Evolutionary conservation across 2,797 vertebrate genomes (phyloP).

Genomic region (Champsocephalus esox): DNA sequence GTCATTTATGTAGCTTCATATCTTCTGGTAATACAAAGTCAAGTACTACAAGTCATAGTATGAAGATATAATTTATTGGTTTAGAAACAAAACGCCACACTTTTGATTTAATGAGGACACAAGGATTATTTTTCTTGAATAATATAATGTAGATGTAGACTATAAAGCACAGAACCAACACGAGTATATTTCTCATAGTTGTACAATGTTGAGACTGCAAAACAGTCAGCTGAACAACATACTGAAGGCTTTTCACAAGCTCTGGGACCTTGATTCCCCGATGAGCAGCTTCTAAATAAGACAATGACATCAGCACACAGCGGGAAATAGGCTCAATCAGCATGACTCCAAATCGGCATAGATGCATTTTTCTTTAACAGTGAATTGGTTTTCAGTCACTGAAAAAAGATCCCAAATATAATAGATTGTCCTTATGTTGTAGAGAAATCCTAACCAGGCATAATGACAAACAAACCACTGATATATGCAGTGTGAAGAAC

Average conservation of each 20-base stretch:
- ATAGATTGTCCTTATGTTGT: background rate
- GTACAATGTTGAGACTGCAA: conserved; percentile 13
- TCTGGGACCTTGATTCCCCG: conserved; percentile 42
- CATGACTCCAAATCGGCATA: conserved; percentile 38
- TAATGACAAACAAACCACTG: background rate
- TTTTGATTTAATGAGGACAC: background rate
- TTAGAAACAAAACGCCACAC: background rate
- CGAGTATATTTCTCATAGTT: conserved; percentile 1
- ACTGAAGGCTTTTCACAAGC: conserved; percentile 37
- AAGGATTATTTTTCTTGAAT: background rate
- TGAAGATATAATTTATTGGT: background rate
- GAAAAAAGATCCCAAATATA: background rate
- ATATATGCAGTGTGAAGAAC: conserved; percentile 6
- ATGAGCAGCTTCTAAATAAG: conserved; percentile 53
- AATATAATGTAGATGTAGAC: background rate
- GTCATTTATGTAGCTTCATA: conserved; percentile 11
- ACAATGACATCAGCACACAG: conserved; percentile 55
- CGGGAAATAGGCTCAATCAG: conserved; percentile 56
- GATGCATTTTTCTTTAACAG: conserved; percentile 39
- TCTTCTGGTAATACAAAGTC: conserved; percentile 13
- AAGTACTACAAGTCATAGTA: background rate
- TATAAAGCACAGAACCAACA: background rate
- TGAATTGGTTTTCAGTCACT: conserved; percentile 35
- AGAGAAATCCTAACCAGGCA: background rate
- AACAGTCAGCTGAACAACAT: conserved; percentile 27